These are phyloP conservation scores for Parapsyche elsis DNA, from an alignment of 1,140 invertebrate species.

Conservation along the genomic window DNA sequence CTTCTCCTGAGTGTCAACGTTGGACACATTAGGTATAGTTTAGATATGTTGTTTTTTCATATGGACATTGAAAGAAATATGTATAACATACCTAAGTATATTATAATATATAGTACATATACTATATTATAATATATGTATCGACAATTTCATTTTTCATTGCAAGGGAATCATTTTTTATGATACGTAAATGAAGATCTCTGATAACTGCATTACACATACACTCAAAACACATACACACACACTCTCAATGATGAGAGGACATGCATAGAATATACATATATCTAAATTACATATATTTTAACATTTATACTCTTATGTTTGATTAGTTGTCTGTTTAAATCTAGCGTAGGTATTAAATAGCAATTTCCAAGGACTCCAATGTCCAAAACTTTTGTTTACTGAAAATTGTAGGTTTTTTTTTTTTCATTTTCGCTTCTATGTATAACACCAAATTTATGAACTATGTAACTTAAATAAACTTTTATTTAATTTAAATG, in stretches of 20 bases:
- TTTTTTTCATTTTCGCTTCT: constrained; percentile 48
- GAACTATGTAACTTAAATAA: constrained; percentile 54
- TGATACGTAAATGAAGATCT: too few relatives aligned
- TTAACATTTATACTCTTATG: constrained; percentile 34
- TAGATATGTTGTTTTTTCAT: constrained; percentile 13
- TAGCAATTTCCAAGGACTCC: constrained; percentile 12
- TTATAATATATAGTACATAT: too few relatives aligned
- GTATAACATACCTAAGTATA: too few relatives aligned
- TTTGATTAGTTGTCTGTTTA: constrained; percentile 48
- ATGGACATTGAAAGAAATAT: constrained; percentile 18
- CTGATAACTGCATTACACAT: too few relatives aligned
- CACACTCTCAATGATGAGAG: constrained; percentile 44
- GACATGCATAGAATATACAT: constrained; percentile 51
- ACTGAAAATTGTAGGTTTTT: constrained; percentile 29
- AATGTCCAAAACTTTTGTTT: constrained; percentile 3
- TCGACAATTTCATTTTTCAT: not conserved
- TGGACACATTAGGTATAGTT: constrained; percentile 28
- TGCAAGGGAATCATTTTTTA: too few relatives aligned
- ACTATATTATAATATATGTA: too few relatives aligned
- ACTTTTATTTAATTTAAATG: constrained; percentile 56
- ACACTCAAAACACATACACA: too few relatives aligned
- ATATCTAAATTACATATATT: constrained; percentile 40
- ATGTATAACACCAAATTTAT: constrained; percentile 53
- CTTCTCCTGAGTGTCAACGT: constrained; percentile 36
- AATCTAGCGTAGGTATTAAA: constrained; percentile 40